phyloP scores from a whole-genome alignment of 2,113 vertebrate genomes.

The Grallaria varia region DNA sequence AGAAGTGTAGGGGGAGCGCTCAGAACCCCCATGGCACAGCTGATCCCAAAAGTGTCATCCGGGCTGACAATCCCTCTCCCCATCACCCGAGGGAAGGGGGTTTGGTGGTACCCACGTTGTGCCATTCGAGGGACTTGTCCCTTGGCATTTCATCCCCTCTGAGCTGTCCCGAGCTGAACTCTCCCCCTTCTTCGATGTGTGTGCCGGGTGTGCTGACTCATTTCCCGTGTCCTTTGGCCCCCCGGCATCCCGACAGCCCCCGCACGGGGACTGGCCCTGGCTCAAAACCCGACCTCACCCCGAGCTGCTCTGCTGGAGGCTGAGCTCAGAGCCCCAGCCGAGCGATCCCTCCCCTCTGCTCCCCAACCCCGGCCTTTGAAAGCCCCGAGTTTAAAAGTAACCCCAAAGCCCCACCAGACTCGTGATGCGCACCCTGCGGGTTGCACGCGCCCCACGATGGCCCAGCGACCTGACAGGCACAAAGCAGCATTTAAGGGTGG shows the following conservation, averaged over 20 bases:
- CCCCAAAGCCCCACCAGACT: neutral
- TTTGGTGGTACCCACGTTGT: fast-evolving
- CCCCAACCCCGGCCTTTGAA: neutral
- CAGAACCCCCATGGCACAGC: neutral
- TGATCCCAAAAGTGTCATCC: fast-evolving
- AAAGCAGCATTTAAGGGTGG: neutral
- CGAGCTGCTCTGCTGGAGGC: neutral
- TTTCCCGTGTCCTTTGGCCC: slow-evolving; percentile 5
- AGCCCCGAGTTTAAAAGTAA: neutral
- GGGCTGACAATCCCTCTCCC: fast-evolving
- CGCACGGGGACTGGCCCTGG: neutral
- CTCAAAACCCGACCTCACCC: neutral
- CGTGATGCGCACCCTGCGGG: neutral
- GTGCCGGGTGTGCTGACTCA: neutral
- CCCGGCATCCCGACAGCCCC: neutral
- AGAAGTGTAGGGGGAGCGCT: neutral
- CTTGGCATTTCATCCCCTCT: fast-evolving
- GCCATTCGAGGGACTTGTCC: fast-evolving
- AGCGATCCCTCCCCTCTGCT: neutral
- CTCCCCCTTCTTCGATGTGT: neutral
- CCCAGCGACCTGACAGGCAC: neutral
- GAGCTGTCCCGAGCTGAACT: neutral
- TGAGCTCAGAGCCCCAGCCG: fast-evolving
- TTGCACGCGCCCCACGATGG: fast-evolving
- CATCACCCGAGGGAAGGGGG: fast-evolving